phyloP scores from a whole-genome alignment of 1,140 invertebrate genomes.

The Lucilia cuprina region DNA sequence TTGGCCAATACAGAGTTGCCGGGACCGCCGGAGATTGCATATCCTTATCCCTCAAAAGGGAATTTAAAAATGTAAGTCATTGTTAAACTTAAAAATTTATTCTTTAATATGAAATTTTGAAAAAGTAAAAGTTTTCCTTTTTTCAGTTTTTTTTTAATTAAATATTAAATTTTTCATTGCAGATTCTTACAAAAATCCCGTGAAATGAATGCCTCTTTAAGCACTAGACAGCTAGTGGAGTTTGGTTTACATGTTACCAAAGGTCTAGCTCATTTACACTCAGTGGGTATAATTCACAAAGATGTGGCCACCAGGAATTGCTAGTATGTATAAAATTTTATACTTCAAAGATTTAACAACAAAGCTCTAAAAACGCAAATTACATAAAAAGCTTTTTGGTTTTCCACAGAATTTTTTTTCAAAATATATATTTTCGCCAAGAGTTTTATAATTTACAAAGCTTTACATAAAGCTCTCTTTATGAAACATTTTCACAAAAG shows the following conservation, averaged over 20 bases:
- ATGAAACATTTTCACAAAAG: too few relatives aligned
- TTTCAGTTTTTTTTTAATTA: neutral
- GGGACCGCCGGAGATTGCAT: conserved; percentile 79
- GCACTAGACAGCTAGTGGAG: conserved; percentile 87
- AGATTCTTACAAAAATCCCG: conserved; percentile 73
- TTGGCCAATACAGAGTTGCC: conserved; percentile 80
- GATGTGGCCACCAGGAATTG: conserved; percentile 92
- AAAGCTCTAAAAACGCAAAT: too few relatives aligned
- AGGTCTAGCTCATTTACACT: conserved; percentile 89
- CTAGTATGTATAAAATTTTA: conserved; percentile 71
- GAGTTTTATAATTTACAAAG: too few relatives aligned
- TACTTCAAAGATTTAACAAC: too few relatives aligned
- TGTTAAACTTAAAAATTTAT: too few relatives aligned
- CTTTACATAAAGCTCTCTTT: too few relatives aligned
- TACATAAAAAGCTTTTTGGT: too few relatives aligned
- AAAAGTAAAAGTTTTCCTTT: too few relatives aligned
- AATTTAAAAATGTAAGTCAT: conserved; percentile 85
- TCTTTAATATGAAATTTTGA: neutral
- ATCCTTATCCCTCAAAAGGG: conserved; percentile 79
- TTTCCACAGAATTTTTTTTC: too few relatives aligned
- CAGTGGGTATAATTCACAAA: conserved; percentile 86
- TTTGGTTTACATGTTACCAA: conserved; percentile 87
- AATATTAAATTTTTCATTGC: neutral
- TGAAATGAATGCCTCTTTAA: conserved; percentile 67
- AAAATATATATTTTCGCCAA: too few relatives aligned